Evolutionary conservation across 2,113 vertebrate genomes (phyloP), one percentile per base, ranked within the genome.

Genomic region (Nipponia nippon): DNA sequence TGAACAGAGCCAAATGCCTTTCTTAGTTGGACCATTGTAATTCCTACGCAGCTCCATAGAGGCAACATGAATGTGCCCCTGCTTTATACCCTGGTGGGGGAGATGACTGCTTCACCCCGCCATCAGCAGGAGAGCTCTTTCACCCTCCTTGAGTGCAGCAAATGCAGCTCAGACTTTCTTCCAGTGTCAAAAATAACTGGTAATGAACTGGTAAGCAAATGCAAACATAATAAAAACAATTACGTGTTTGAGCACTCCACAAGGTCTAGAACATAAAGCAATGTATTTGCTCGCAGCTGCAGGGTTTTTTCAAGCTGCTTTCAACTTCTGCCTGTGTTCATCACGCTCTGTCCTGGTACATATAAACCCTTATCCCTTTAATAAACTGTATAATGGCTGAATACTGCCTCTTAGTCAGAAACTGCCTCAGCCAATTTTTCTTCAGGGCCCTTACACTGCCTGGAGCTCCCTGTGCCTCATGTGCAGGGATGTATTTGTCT

Each of bases 211-310:
- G 55, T 52, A 67, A 89, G 50, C 29, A 78, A 77, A 83, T 34
- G 56, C 66, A 78, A 91, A 71, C 75, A 47, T 46, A 75, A 87
- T 46, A 87, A 96, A 80, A 96, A 40, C 46, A 70, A 58, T 89
- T 76, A 69, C 1, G 0, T 50, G 30, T 70, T 52, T 55, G 50
- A 78, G 70, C 46, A 50, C 75, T 66, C 63, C 34, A 26, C 61
- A 26, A 82, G 22, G 34, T 81, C 81, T 91, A 81, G 56, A 71
- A 80, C 44, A 86, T 11, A 65, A 78, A 84, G 38, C 38, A 77
- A 34, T 0, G 0, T 63, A 44, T 76, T 85, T 76, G 69, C 63
- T 81, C 21, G 3, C 32, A 56, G 79, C 72, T 91, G 44, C 32
- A 61, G 58, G 49, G 25, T 46, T 55, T 94, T 93, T 89, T 71